phyloP scores from a whole-genome alignment of 2,113 vertebrate genomes.

The Plecotus auritus region DNA sequence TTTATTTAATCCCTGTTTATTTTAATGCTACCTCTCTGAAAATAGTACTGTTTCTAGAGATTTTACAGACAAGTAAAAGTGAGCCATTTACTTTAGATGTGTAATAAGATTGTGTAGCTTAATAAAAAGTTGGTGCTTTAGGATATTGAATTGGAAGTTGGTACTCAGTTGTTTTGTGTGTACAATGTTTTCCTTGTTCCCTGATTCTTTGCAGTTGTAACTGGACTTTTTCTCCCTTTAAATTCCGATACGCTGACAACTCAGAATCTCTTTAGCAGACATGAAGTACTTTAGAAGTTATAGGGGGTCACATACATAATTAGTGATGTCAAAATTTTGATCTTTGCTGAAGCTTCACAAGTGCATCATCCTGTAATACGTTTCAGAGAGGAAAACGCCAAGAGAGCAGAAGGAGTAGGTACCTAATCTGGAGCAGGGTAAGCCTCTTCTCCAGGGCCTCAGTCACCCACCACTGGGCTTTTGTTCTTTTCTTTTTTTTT shows the following conservation, averaged over 20 bases:
- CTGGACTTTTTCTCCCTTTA: background rate
- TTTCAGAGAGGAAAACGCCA: background rate
- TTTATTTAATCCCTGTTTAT: background rate
- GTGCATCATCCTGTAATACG: background rate
- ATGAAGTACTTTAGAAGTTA: slow-evolving; percentile 1
- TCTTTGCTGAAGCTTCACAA: slow-evolving; percentile 2
- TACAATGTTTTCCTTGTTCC: background rate
- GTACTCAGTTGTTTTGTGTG: background rate
- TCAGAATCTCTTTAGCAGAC: background rate
- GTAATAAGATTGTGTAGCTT: background rate
- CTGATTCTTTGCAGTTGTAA: background rate
- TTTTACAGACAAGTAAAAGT: background rate
- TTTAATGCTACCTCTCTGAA: background rate
- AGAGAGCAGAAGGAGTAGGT: background rate
- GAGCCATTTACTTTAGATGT: background rate
- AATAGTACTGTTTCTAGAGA: background rate
- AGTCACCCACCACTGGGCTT: background rate
- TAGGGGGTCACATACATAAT: background rate
- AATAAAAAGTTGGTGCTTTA: background rate
- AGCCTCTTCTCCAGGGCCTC: background rate
- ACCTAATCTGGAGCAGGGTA: background rate
- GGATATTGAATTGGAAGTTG: background rate
- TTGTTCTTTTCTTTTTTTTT: too few relatives aligned
- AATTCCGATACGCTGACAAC: background rate
- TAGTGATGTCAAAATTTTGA: background rate